These are phyloP conservation scores for Eupithecia abbreviata DNA, from an alignment of 2,888 invertebrate genomes.

Conservation along the genomic window DNA sequence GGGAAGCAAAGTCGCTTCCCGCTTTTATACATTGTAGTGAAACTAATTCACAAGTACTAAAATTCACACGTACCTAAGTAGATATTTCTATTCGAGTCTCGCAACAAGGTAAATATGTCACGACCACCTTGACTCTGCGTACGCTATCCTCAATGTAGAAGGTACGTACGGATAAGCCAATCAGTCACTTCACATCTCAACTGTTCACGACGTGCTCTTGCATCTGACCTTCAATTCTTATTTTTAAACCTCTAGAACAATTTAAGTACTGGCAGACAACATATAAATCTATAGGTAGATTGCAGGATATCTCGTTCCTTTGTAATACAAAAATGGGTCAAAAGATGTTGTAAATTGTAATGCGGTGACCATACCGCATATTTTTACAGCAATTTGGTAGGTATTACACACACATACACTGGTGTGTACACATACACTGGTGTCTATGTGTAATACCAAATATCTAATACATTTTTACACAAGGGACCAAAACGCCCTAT, in stretches of 20 bases:
- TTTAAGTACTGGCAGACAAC: not conserved
- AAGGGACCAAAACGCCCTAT: too few relatives aligned
- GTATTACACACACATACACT: too few relatives aligned
- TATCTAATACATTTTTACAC: too few relatives aligned
- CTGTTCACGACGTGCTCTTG: not conserved
- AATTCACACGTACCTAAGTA: not conserved
- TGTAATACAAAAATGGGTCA: not conserved
- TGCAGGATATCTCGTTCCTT: not conserved
- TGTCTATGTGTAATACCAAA: too few relatives aligned
- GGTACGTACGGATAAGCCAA: not conserved
- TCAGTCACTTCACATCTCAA: conserved; percentile 9
- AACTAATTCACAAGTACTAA: too few relatives aligned
- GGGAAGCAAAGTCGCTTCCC: too few relatives aligned
- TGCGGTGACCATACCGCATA: too few relatives aligned
- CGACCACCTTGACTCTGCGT: not conserved
- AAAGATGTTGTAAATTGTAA: not conserved
- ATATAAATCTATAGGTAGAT: not conserved
- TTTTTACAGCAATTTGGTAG: too few relatives aligned
- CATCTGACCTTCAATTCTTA: conserved; percentile 12
- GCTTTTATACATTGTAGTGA: too few relatives aligned
- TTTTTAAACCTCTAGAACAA: conserved; percentile 10
- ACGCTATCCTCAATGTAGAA: conserved; percentile 1
- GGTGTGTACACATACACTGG: too few relatives aligned
- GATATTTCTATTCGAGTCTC: not conserved
- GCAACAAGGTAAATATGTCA: conserved; percentile 8